Conservation (phyloP, 2,113 vertebrate species). For the Coreoperca whiteheadi region DNA sequence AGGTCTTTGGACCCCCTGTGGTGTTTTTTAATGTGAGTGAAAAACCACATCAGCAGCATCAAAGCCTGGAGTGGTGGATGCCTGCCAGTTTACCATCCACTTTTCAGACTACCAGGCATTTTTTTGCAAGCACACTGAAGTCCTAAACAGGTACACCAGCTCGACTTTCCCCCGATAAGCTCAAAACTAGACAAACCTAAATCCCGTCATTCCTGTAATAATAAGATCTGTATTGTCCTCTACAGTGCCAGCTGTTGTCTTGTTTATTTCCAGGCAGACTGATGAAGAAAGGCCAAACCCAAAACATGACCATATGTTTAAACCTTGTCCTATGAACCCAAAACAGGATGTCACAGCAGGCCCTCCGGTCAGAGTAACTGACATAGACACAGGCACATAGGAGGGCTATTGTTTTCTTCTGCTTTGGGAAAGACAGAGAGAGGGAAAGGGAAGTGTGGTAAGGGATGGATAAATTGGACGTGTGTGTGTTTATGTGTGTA, state of each 20-base stretch:
- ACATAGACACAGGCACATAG: constrained; percentile 63
- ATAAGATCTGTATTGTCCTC: constrained; percentile 41
- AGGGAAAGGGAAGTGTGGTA: constrained; percentile 39
- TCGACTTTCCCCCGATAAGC: neutral
- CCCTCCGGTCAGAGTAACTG: constrained; percentile 61
- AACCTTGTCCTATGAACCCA: constrained; percentile 75
- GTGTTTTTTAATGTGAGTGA: constrained; percentile 49
- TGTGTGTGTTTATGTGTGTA: constrained; percentile 9
- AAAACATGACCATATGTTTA: constrained; percentile 78
- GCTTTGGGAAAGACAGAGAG: constrained; percentile 49
- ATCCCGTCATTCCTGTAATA: constrained; percentile 43
- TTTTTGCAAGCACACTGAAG: constrained; percentile 36
- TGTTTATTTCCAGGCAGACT: constrained; percentile 67
- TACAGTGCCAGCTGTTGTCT: constrained; percentile 63
- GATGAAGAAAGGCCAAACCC: constrained; percentile 53
- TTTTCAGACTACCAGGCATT: constrained; percentile 31
- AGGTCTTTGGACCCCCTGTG: constrained; percentile 44
- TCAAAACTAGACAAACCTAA: constrained; percentile 34
- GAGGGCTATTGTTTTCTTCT: constrained; percentile 71
- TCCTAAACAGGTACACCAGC: constrained; percentile 41
- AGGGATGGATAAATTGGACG: constrained; percentile 21
- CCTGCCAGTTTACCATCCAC: constrained; percentile 62
- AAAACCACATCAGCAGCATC: constrained; percentile 72
- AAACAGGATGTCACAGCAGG: constrained; percentile 84
- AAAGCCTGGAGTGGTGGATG: constrained; percentile 57